These are phyloP conservation scores for Leptopilina syphax DNA, from an alignment of 2,888 invertebrate genomes.

Conservation along the genomic window DNA sequence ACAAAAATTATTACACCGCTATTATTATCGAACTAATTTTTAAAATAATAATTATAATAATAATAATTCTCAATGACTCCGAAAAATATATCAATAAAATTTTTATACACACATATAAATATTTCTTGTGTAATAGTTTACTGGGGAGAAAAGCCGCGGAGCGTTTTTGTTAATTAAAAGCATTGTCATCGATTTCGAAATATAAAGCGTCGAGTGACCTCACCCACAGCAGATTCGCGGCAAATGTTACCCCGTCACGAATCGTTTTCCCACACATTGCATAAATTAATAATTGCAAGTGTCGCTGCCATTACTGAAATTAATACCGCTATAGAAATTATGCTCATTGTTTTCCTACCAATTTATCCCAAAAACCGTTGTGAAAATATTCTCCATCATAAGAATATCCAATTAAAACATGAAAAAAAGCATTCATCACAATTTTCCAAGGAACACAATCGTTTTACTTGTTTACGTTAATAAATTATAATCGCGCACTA, in stretches of 20 bases:
- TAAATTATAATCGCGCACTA: neutral
- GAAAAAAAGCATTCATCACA: conserved; percentile 50
- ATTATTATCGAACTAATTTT: no score
- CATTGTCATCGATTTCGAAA: conserved; percentile 65
- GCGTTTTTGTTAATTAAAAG: conserved; percentile 67
- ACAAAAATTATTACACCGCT: no score
- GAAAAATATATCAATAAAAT: neutral
- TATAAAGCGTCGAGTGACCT: conserved; percentile 59
- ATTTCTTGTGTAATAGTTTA: neutral
- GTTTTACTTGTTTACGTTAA: conserved; percentile 32
- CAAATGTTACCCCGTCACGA: conserved; percentile 56
- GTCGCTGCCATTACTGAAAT: conserved; percentile 68
- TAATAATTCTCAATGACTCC: no score
- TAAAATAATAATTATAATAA: no score
- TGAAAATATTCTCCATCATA: conserved; percentile 55
- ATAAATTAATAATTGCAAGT: conserved; percentile 70
- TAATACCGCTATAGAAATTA: conserved; percentile 65
- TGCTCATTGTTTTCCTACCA: conserved; percentile 64
- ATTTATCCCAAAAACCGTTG: conserved; percentile 56
- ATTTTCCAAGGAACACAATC: conserved; percentile 43
- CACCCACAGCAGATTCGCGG: conserved; percentile 30
- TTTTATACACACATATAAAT: neutral
- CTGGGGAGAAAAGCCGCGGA: neutral
- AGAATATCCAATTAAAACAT: conserved; percentile 53
- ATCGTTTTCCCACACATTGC: conserved; percentile 66